Conservation (phyloP, 1,140 invertebrate species). For the Radopholus similis region DNA sequence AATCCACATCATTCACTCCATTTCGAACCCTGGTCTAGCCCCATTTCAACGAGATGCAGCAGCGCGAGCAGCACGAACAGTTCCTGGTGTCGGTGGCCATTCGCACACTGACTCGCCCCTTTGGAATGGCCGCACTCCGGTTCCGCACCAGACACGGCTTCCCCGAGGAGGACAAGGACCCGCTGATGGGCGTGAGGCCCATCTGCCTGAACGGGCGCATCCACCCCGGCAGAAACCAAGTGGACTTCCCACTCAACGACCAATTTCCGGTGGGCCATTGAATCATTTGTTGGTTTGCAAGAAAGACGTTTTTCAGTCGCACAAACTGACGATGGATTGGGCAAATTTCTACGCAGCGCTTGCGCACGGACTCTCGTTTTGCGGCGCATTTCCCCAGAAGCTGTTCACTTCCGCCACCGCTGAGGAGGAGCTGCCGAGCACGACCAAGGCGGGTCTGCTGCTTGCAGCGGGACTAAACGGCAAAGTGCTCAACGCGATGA, state of each 20-base stretch:
- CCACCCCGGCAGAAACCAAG: constrained; percentile 30
- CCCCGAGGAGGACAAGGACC: background rate
- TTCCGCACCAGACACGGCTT: constrained; percentile 25
- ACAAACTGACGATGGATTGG: constrained; percentile 38
- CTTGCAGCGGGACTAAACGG: constrained; percentile 34
- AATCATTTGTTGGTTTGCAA: background rate
- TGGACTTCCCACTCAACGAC: constrained; percentile 36
- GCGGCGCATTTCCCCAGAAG: background rate
- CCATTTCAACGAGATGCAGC: constrained; percentile 17
- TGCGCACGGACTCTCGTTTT: constrained; percentile 29
- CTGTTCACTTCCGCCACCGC: constrained; percentile 1
- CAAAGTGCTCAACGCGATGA: constrained; percentile 16
- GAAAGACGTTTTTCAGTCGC: constrained; percentile 30
- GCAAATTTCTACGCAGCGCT: constrained; percentile 41
- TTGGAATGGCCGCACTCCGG: constrained; percentile 29
- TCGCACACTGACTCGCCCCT: constrained; percentile 37
- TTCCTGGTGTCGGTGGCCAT: constrained; percentile 32
- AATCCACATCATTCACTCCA: background rate
- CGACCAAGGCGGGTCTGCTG: constrained; percentile 28
- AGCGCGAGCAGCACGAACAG: constrained; percentile 43
- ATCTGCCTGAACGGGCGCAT: constrained; percentile 43
- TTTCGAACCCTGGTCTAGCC: constrained; percentile 12
- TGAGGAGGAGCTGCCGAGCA: constrained; percentile 27
- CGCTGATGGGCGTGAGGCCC: constrained; percentile 18
- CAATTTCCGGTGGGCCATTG: background rate